Percentiles rank a stretch among this genome's conserved stretches.
Evolutionary conservation across 2,888 invertebrate genomes (phyloP).

Genomic region (Drosophila limbata): DNA sequence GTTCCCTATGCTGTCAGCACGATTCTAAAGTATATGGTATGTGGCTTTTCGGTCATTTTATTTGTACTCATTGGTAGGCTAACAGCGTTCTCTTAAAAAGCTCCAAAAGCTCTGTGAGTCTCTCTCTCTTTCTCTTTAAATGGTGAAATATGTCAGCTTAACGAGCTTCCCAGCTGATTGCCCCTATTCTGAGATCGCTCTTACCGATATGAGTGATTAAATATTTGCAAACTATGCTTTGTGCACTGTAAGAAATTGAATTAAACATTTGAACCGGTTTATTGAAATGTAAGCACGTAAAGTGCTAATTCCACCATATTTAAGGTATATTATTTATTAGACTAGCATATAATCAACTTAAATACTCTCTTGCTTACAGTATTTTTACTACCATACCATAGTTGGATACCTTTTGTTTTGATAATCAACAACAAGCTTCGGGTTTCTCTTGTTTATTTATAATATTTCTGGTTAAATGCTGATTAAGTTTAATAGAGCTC

Average conservation of each 20-base stretch:
- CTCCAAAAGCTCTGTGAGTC: not conserved
- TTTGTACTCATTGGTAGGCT: conserved; percentile 1
- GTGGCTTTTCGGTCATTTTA: not conserved
- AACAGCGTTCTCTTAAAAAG: conserved; percentile 1
- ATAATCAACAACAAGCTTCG: not conserved
- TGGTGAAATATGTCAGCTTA: not conserved
- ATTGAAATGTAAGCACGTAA: not conserved
- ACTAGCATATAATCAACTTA: too few species aligned
- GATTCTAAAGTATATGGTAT: too few species aligned
- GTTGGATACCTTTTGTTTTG: not conserved
- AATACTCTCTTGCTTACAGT: not conserved
- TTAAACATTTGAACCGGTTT: not conserved
- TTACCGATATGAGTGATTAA: not conserved
- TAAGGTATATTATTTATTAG: not conserved
- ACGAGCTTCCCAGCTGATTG: not conserved
- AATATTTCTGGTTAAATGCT: not conserved
- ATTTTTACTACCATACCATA: not conserved
- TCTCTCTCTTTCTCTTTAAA: not conserved
- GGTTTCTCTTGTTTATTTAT: not conserved
- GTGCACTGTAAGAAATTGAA: not conserved
- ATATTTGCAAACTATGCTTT: not conserved
- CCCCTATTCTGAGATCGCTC: not conserved
- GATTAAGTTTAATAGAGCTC: not conserved
- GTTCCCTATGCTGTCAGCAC: not conserved
- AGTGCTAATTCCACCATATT: not conserved